A percentile compares a stretch with the other conserved stretches of the same genome.
These are phyloP conservation scores for Microtus pennsylvanicus DNA, from an alignment of 2,113 vertebrate genomes.

Conservation along the genomic window DNA sequence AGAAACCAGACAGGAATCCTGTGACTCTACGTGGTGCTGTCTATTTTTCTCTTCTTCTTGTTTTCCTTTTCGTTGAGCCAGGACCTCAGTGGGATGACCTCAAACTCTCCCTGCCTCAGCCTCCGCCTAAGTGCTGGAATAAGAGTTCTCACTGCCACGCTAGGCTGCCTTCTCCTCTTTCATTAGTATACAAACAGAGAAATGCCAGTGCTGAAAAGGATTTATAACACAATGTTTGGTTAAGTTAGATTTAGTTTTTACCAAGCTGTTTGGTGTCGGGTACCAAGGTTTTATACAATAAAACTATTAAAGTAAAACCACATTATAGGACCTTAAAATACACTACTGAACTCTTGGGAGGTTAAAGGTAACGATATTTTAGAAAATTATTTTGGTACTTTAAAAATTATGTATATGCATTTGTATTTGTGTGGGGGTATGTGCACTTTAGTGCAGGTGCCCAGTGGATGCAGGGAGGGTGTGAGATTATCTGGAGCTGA, in stretches of 20 bases:
- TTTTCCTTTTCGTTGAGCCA: neutral
- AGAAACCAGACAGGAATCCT: neutral
- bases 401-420: neutral
- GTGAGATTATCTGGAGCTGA: no score
- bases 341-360: no score
- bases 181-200: neutral
- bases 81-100: neutral
- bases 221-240: neutral
- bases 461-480: neutral
- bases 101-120: neutral
- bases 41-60: neutral
- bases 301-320: neutral
- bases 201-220: neutral
- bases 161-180: neutral
- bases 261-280: neutral
- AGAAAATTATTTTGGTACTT: neutral
- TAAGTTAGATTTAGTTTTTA: neutral
- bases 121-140: neutral
- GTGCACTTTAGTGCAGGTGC: neutral
- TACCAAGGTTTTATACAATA: neutral
- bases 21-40: neutral
- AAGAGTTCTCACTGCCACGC: rapidly evolving
- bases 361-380: neutral
- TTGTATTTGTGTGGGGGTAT: neutral
- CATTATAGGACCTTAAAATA: neutral